These are phyloP conservation scores for Eupithecia subfuscata DNA, from an alignment of 2,888 invertebrate species.

Conservation along the genomic window DNA sequence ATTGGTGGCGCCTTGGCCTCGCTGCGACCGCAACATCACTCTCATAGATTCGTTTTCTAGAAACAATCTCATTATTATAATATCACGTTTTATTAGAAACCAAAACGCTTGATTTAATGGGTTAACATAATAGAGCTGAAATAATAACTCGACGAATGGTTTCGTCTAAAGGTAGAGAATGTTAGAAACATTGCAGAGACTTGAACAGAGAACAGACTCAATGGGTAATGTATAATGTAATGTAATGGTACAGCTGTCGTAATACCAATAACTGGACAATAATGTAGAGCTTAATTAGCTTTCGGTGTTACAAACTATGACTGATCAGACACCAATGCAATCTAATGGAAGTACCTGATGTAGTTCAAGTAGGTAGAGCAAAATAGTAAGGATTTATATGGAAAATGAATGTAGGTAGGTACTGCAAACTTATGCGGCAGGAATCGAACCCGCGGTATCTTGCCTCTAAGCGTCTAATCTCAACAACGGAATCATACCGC, in stretches of 20 bases:
- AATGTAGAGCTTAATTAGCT: slow-evolving; percentile 27
- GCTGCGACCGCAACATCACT: slow-evolving; percentile 28
- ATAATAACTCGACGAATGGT: background rate
- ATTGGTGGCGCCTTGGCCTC: slow-evolving; percentile 39
- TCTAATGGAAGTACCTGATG: background rate
- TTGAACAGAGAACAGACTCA: slow-evolving; percentile 1
- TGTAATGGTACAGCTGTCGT: too few relatives aligned
- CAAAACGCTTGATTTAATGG: background rate
- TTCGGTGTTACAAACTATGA: slow-evolving; percentile 7
- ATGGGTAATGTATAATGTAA: background rate
- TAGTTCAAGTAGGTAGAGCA: background rate
- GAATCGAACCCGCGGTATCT: background rate
- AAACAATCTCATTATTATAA: slow-evolving; percentile 12
- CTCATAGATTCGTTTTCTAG: slow-evolving; percentile 26
- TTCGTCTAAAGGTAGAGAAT: background rate
- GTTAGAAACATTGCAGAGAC: slow-evolving; percentile 8
- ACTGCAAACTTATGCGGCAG: background rate
- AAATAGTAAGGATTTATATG: background rate
- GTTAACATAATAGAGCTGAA: background rate
- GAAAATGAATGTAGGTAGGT: background rate
- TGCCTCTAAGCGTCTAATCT: background rate
- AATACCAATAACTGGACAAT: slow-evolving; percentile 19
- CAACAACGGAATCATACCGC: too few relatives aligned
- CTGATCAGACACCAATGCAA: background rate
- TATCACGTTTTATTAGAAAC: slow-evolving; percentile 22